Base-by-base conservation (phyloP, 2,888 invertebrate species). In the Drosophila histrio region DNA sequence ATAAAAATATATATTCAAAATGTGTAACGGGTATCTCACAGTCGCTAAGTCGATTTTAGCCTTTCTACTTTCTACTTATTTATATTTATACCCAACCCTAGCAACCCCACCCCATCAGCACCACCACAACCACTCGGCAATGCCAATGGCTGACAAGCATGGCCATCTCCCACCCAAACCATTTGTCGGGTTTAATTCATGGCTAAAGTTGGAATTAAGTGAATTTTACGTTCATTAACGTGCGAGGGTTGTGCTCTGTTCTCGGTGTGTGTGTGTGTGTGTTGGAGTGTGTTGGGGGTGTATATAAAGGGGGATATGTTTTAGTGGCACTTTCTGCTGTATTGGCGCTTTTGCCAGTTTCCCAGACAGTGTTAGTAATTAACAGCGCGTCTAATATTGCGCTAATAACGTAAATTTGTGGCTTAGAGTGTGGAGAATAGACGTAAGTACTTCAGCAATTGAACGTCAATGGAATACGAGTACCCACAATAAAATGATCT, bases 211-310 rank as follows among this genome's bases (percentile, higher is more conserved):
- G 88, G 83, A 90, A 90, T 90, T 89, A 90, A 90, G 89, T 85
- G 90, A 83, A 89, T 89, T 89, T 90, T 85, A 90, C 89, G 89
- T 90, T 90, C 89, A 90, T 90, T 90, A 90, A 90, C 85, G 85
- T 78, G 79, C 76, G 79, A 87, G 82, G 81, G 81, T 77, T 72
- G 81, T 65, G 77, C 72, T 65, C 75, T 54, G 36, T 56, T 17
- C 22, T 41, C 57, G 3, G 39, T 38, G 30, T 26, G 28, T 24
- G 59, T 41, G 47, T 59, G 26, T 38, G 17, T 17, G 44, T 47
- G 5, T 11, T 15, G 6, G 17, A 15, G 4, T 34, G 15, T 9
- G n/a, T n/a, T n/a, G 22, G 3, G 34, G 7, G 15, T 43, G 56
- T 58, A 39, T 39, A 56, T 52, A 43, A 44, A 26, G 17, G 36